Percentiles rank a stretch among this genome's conserved stretches.
Conservation (phyloP, 2,888 invertebrate species). For the Perdita meconis region DNA sequence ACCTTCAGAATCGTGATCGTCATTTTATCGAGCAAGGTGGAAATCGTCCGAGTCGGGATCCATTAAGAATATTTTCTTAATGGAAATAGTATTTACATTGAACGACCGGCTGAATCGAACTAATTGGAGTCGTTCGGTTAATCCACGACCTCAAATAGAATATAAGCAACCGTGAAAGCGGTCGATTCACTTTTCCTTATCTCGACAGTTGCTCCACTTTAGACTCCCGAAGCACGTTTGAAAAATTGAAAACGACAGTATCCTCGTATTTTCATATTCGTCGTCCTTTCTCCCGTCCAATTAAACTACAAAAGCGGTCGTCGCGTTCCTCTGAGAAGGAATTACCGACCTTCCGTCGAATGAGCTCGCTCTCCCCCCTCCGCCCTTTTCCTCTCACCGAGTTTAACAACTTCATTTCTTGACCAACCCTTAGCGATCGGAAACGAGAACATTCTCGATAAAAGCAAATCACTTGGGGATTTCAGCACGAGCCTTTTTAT, state of each 20-base stretch:
- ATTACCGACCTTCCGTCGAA: conserved; percentile 19
- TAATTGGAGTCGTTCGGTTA: conserved; percentile 35
- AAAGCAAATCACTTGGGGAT: neutral
- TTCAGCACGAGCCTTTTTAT: neutral
- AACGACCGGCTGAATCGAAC: conserved; percentile 17
- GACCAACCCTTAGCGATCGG: conserved; percentile 1
- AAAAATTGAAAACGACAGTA: conserved; percentile 56
- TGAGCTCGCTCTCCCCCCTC: neutral
- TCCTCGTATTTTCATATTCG: conserved; percentile 37
- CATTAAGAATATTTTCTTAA: conserved; percentile 17
- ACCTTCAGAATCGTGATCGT: neutral
- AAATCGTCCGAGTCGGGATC: neutral
- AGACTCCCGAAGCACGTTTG: conserved; percentile 27
- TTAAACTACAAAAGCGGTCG: conserved; percentile 43
- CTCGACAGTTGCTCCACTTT: conserved; percentile 57
- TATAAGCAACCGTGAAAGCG: conserved; percentile 62
- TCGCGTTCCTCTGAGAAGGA: conserved; percentile 24
- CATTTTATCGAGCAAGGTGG: no score
- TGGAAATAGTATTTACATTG: conserved; percentile 18
- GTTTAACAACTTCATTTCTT: conserved; percentile 30
- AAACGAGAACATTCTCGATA: conserved; percentile 1
- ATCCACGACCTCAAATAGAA: conserved; percentile 35
- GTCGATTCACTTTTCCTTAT: conserved; percentile 68
- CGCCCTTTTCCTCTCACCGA: no score
- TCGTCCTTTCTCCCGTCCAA: conserved; percentile 34